Evolutionary conservation across 2,113 vertebrate species (phyloP).

Genomic region (Prolemur simus): DNA sequence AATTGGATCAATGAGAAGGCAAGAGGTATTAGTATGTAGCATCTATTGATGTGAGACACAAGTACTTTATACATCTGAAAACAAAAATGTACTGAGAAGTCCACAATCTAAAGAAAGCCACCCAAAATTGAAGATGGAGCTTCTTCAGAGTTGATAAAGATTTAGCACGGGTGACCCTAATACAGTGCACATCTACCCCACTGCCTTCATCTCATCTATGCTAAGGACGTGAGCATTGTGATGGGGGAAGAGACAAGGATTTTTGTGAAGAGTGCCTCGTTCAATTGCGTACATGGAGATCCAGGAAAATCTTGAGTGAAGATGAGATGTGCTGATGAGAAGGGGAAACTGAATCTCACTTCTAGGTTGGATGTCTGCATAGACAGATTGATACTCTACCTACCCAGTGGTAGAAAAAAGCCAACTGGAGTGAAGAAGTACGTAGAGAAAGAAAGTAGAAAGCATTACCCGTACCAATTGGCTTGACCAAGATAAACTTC

Average conservation of each 20-base stretch:
- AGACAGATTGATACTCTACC: neutral
- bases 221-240: neutral
- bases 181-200: neutral
- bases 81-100: neutral
- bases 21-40: neutral
- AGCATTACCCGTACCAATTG: neutral
- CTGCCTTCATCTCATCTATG: rapidly evolving
- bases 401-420: neutral
- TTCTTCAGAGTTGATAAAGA: neutral
- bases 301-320: neutral
- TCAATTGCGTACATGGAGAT: neutral
- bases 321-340: neutral
- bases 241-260: neutral
- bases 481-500: neutral
- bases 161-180: neutral
- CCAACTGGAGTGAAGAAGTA: neutral
- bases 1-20: neutral
- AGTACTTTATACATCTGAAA: neutral
- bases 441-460: neutral
- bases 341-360: neutral
- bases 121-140: rapidly evolving
- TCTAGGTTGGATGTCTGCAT: neutral
- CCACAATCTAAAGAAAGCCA: neutral
- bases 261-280: neutral
- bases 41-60: neutral